Conservation (phyloP, 2,113 vertebrate genomes). For the Chauna torquata region DNA sequence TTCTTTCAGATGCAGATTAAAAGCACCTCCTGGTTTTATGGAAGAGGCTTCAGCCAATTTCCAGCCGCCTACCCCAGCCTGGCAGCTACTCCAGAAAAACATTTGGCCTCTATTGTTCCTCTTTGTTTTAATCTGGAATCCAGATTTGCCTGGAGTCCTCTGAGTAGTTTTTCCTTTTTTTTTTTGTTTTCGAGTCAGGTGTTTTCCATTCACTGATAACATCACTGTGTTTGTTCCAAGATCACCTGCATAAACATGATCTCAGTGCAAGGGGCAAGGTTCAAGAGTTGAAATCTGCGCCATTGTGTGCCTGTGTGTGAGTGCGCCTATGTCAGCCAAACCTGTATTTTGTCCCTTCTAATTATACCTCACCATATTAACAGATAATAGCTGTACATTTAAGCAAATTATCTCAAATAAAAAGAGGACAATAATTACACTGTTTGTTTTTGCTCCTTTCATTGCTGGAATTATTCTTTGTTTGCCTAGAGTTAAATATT, state of each 20-base stretch:
- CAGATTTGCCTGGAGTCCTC: neutral
- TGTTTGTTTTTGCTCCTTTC: conserved; percentile 56
- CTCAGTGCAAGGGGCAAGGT: conserved; percentile 10
- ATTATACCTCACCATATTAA: conserved; percentile 44
- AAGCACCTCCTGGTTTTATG: neutral
- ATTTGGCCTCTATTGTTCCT: neutral
- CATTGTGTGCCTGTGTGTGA: neutral
- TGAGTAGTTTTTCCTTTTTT: neutral
- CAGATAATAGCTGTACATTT: conserved; percentile 54
- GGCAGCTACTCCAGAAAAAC: neutral
- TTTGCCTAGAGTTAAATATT: conserved; percentile 60
- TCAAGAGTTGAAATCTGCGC: conserved; percentile 2
- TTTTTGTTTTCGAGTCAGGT: neutral
- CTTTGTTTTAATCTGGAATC: neutral
- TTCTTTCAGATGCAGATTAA: neutral
- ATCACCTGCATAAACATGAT: conserved; percentile 20
- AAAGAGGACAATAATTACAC: conserved; percentile 25
- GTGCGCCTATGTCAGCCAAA: neutral
- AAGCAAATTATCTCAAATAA: conserved; percentile 68
- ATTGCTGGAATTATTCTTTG: conserved; percentile 59
- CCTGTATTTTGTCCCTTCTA: neutral
- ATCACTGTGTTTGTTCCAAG: neutral
- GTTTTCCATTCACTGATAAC: neutral
- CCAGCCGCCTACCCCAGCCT: neutral
- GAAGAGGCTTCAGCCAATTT: neutral